phyloP scores from a whole-genome alignment of 2,113 vertebrate species.

The Caloenas nicobarica region DNA sequence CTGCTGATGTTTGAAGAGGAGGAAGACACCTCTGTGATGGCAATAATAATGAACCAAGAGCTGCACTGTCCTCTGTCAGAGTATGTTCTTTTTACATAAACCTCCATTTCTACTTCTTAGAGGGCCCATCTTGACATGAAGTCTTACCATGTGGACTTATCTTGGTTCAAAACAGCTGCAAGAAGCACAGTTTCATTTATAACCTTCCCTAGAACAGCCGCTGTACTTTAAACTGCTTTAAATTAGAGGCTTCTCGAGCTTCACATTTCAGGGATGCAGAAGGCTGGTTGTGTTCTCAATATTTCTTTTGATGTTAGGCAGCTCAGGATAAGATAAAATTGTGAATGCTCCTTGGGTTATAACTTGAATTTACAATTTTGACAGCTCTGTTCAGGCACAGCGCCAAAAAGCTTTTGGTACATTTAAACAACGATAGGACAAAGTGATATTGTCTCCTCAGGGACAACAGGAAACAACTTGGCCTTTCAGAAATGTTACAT shows the following conservation, averaged over 20 bases:
- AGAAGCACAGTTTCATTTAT: not conserved
- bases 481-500: slow-evolving; percentile 63
- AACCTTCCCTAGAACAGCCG: not conserved
- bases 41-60: not conserved
- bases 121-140: not conserved
- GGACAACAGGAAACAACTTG: slow-evolving; percentile 54
- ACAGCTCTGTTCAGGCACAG: slow-evolving; percentile 44
- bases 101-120: not conserved
- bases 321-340: slow-evolving; percentile 53
- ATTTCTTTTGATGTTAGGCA: slow-evolving; percentile 57
- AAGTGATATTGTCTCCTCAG: slow-evolving; percentile 62
- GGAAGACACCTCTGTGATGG: not conserved
- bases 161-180: not conserved
- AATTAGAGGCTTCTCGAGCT: slow-evolving; percentile 4
- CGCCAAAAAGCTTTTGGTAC: slow-evolving; percentile 15
- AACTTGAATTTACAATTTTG: slow-evolving; percentile 70
- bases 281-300: slow-evolving; percentile 30
- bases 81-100: not conserved
- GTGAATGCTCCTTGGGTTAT: slow-evolving; percentile 47
- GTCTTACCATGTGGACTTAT: not conserved
- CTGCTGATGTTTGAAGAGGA: not conserved
- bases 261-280: slow-evolving; percentile 12
- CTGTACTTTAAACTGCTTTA: not conserved
- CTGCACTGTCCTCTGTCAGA: not conserved
- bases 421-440: slow-evolving; percentile 39